Evolutionary conservation across 2,888 invertebrate genomes (phyloP).

Genomic region (Exocentrus adspersus): DNA sequence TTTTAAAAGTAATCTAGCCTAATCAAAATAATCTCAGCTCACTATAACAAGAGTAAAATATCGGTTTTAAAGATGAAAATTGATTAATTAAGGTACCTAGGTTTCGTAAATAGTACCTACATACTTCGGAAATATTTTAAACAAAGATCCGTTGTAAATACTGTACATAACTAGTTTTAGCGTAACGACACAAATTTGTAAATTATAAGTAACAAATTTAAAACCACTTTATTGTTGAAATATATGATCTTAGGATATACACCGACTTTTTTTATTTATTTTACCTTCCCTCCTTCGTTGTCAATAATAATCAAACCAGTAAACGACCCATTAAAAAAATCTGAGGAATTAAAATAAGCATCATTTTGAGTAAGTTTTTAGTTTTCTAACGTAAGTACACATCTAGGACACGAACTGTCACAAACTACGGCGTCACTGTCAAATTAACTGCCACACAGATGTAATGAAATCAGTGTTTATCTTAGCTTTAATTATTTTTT

Average conservation of each 20-base stretch:
- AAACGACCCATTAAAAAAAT: too few species aligned
- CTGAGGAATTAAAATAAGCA: too few species aligned
- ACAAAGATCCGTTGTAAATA: conserved; percentile 57
- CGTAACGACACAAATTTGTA: conserved; percentile 59
- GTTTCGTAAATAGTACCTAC: too few species aligned
- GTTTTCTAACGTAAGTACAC: too few species aligned
- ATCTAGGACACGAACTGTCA: too few species aligned
- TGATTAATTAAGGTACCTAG: conserved; percentile 15
- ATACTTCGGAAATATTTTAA: conserved; percentile 54
- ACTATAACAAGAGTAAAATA: conserved; percentile 29
- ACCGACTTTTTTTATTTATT: conserved; percentile 16
- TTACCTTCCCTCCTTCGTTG: too few species aligned
- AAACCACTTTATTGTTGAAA: conserved; percentile 62
- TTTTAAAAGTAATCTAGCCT: conserved; percentile 35
- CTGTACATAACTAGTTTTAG: conserved; percentile 57
- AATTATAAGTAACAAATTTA: conserved; percentile 59
- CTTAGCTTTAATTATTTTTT: conserved; percentile 6
- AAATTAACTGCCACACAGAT: conserved; percentile 9
- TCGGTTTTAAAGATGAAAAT: conserved; percentile 25
- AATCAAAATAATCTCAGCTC: conserved; percentile 23
- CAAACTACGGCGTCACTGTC: conserved; percentile 15
- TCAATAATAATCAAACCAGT: too few species aligned
- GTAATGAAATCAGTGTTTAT: conserved; percentile 21
- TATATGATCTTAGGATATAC: conserved; percentile 57
- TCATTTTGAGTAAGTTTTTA: too few species aligned